Percentiles rank a stretch among this genome's conserved stretches.
Evolutionary conservation across 2,888 invertebrate species (phyloP).

Genomic region (Chymomyza caudatula): DNA sequence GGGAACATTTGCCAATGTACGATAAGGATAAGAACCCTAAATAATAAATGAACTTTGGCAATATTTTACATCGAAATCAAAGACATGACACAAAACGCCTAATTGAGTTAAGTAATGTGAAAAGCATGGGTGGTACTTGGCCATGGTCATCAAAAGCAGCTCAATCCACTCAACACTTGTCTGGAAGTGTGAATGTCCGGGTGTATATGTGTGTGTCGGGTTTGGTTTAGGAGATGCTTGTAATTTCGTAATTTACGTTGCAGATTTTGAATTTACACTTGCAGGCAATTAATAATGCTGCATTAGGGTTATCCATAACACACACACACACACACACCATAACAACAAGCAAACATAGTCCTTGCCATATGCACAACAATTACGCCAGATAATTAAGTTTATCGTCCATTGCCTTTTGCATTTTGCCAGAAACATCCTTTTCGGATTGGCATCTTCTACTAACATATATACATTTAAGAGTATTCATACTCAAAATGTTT

Average conservation of each 20-base stretch:
- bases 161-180: not conserved
- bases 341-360: not conserved
- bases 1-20: constrained; percentile 31
- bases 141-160: not conserved
- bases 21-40: constrained; percentile 7
- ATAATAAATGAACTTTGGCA: constrained; percentile 38
- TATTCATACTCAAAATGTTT: not conserved
- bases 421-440: constrained; percentile 3
- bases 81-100: constrained; percentile 25
- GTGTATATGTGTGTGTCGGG: too few relatives aligned
- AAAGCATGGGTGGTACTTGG: constrained; percentile 9
- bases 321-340: constrained; percentile 32
- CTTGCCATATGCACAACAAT: constrained; percentile 50
- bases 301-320: constrained; percentile 68
- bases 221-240: constrained; percentile 31
- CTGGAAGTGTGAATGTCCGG: too few relatives aligned
- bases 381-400: constrained; percentile 76
- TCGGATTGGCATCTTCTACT: not conserved
- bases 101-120: constrained; percentile 57
- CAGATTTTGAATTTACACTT: constrained; percentile 71
- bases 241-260: constrained; percentile 69
- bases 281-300: constrained; percentile 76
- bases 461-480: not conserved
- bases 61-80: constrained; percentile 32
- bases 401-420: constrained; percentile 70